Conservation (phyloP, 2,888 invertebrate species). For the Diloba caeruleocephala region DNA sequence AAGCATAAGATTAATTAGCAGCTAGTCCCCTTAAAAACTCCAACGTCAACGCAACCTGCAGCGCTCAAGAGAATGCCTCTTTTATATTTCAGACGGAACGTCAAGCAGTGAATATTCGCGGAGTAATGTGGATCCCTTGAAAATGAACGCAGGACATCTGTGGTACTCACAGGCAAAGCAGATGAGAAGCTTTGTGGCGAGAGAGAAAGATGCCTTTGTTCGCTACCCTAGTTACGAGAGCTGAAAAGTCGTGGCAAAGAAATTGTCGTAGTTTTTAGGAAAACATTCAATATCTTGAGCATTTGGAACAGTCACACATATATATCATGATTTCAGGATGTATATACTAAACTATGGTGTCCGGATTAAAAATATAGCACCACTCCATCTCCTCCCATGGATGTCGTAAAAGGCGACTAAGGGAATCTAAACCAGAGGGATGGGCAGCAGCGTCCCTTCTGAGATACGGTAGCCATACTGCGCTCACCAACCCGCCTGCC, state of each 20-base stretch:
- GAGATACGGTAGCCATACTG: too few species aligned
- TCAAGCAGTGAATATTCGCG: conserved; percentile 62
- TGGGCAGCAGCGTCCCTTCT: too few species aligned
- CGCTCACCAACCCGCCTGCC: too few species aligned
- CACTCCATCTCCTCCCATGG: too few species aligned
- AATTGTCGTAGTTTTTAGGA: background rate
- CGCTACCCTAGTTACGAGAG: conserved; percentile 30
- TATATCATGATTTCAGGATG: too few species aligned
- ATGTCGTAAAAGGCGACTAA: too few species aligned
- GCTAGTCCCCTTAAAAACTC: conserved; percentile 26
- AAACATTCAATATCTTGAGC: background rate
- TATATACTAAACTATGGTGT: too few species aligned
- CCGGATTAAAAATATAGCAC: too few species aligned
- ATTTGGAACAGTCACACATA: too few species aligned
- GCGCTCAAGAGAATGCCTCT: conserved; percentile 64
- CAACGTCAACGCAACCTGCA: conserved; percentile 44
- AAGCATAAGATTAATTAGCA: background rate
- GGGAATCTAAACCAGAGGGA: too few species aligned
- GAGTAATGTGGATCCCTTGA: conserved; percentile 65
- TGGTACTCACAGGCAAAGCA: conserved; percentile 42
- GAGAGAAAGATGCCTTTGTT: conserved; percentile 37
- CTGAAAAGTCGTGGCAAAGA: conserved; percentile 1
- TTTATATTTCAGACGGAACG: conserved; percentile 69
- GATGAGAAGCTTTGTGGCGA: conserved; percentile 45
- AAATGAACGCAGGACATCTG: conserved; percentile 61